Evolutionary conservation across 2,888 invertebrate species (phyloP), one percentile per base, ranked within the genome.

Genomic region (Ochropleura plecta): DNA sequence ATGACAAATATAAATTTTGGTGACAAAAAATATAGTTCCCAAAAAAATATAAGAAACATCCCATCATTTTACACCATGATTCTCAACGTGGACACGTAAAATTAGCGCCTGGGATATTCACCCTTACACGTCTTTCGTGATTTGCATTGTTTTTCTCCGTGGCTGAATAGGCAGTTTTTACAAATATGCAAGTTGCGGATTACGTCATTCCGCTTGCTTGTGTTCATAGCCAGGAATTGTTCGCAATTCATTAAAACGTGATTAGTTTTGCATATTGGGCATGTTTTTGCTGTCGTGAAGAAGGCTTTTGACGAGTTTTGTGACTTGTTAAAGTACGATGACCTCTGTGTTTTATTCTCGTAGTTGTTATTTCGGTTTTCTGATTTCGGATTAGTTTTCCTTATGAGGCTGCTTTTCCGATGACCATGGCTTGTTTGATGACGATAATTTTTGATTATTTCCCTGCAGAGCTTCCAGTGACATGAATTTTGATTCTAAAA

Each of bases 401-500:
- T 30, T 30, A 30, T 30, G 1, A 30, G 30, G 30, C 1, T 30
- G 30, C 30, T 30, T 30, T 30, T 30, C 30, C 30, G 30, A 30
- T 30, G 1, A 2, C 30, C 30, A 30, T 30, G 30, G 3, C 30
- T 48, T 59, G 55, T 46, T 59, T 48, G 48, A 57, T 12, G 30
- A 40, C 16, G 6, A 46, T 18, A 48, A 18, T 46, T 57, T 30
- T 30, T 57, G 57, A 30, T 7, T 57, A 8, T 14, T 30, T 30
- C 57, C 57, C 57, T 57, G 57, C 30, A 57, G 14, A 14, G 30
- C 14, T 57, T 57, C 30, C 30, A 57, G 9, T 62, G 62, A 20
- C 70, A 70, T 63, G 30, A 70, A 63, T 63, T 63, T 63, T 9
- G 44, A 70, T 63, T 63, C 46, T 70, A 53, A 51, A 30, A 63